A percentile compares a stretch with the other conserved stretches of the same genome.
Evolutionary conservation across 2,113 vertebrate genomes (phyloP).

Genomic region (Chionodraco myersi): DNA sequence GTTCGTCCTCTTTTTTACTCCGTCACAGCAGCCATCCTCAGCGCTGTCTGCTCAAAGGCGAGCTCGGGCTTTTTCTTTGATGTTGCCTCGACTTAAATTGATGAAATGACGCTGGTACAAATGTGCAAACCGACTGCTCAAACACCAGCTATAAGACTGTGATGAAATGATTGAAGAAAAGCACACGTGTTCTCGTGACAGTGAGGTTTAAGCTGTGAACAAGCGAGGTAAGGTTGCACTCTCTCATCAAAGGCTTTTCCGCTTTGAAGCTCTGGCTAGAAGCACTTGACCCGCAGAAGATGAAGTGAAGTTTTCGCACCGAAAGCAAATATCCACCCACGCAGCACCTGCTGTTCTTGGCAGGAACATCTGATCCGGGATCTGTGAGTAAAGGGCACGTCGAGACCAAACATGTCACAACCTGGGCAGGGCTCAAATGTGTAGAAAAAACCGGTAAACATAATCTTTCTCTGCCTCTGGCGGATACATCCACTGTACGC

Average conservation of each 20-base stretch:
- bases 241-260: not conserved
- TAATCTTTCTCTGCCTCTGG: not conserved
- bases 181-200: not conserved
- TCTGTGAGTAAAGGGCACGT: not conserved
- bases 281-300: constrained; percentile 2
- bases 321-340: constrained; percentile 25
- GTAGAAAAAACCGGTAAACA: not conserved
- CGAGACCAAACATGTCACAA: not conserved
- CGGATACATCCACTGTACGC: not conserved
- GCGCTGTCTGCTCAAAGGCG: not conserved
- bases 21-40: not conserved
- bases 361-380: not conserved
- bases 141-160: not conserved
- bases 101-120: not conserved
- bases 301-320: constrained; percentile 2
- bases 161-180: not conserved
- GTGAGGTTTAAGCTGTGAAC: not conserved
- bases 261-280: constrained; percentile 33
- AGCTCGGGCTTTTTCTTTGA: not conserved
- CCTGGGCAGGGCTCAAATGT: not conserved
- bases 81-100: not conserved
- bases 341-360: constrained; percentile 45
- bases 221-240: not conserved
- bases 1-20: not conserved
- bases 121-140: not conserved